These are phyloP conservation scores for Pantala flavescens DNA, from an alignment of 1,140 invertebrate species.

Conservation along the genomic window DNA sequence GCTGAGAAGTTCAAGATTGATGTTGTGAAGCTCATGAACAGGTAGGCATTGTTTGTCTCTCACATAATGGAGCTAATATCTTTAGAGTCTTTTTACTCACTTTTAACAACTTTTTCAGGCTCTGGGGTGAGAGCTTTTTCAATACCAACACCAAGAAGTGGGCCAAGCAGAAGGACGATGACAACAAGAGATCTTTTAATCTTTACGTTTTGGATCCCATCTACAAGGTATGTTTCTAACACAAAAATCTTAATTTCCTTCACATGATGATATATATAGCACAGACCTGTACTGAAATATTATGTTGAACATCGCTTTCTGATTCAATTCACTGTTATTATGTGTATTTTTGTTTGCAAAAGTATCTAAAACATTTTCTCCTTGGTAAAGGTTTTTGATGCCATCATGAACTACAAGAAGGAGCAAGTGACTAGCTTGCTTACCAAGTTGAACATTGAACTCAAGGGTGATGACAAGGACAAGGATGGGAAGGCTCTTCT, in stretches of 20 bases:
- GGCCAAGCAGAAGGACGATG: conserved; percentile 78
- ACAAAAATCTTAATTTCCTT: background rate
- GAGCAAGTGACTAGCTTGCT: conserved; percentile 81
- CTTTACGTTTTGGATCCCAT: conserved; percentile 99
- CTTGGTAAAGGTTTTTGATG: conserved; percentile 68
- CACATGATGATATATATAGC: conserved; percentile 25
- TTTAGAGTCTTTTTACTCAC: background rate
- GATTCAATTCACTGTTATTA: conserved; percentile 3
- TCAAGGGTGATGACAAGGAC: conserved; percentile 92
- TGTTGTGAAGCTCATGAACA: conserved; percentile 93
- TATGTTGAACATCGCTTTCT: conserved; percentile 14
- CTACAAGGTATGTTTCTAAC: conserved; percentile 63
- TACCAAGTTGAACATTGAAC: conserved; percentile 81
- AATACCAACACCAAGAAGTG: conserved; percentile 96
- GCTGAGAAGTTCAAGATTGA: conserved; percentile 97
- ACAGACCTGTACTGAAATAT: conserved; percentile 31
- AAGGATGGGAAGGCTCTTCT: conserved; percentile 86
- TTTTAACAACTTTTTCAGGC: conserved; percentile 29
- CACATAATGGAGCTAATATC: background rate
- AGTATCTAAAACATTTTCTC: conserved; percentile 19
- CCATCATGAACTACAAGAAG: conserved; percentile 97
- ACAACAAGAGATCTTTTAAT: conserved; percentile 93
- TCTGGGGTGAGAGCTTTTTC: conserved; percentile 99
- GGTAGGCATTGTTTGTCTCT: conserved; percentile 22
- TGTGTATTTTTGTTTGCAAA: conserved; percentile 17